phyloP scores from a whole-genome alignment of 2,797 vertebrate genomes.

The Astyanax mexicanus region DNA sequence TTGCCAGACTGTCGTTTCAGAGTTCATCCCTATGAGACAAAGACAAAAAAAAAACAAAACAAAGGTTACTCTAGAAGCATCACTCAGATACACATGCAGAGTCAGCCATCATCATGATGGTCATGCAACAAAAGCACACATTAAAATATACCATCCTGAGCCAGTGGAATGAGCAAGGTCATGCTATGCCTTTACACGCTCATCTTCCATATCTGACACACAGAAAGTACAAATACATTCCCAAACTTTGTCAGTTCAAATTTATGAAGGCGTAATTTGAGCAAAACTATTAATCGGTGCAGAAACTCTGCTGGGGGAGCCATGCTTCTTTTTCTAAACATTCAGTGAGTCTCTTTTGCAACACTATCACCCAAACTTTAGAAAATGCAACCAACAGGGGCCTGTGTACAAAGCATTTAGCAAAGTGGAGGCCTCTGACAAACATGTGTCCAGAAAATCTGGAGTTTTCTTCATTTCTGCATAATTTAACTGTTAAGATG shows the following conservation, averaged over 20 bases:
- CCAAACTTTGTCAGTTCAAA: not conserved
- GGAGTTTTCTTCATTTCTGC: too few relatives aligned
- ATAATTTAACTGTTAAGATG: too few relatives aligned
- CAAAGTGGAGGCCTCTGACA: too few relatives aligned
- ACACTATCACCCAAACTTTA: not conserved
- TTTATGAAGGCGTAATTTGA: not conserved
- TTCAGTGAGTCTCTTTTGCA: not conserved
- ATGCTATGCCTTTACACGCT: conserved; percentile 12
- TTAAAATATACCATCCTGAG: not conserved
- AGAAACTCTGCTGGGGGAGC: not conserved
- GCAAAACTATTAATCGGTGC: not conserved
- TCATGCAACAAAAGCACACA: conserved; percentile 7
- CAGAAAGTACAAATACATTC: not conserved
- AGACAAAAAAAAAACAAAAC: conserved; percentile 52
- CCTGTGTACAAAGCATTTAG: too few relatives aligned
- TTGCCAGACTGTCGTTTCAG: conserved; percentile 87
- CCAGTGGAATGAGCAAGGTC: not conserved
- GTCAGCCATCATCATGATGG: too few relatives aligned
- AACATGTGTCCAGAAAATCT: too few relatives aligned
- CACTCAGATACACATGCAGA: not conserved
- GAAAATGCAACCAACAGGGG: conserved; percentile 7
- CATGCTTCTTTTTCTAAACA: conserved; percentile 7
- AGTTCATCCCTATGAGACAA: conserved; percentile 91
- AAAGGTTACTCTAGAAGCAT: conserved; percentile 21
- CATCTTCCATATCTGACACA: not conserved